Evolutionary conservation across 2,797 vertebrate genomes (phyloP).

Genomic region (Gallinago stenura): DNA sequence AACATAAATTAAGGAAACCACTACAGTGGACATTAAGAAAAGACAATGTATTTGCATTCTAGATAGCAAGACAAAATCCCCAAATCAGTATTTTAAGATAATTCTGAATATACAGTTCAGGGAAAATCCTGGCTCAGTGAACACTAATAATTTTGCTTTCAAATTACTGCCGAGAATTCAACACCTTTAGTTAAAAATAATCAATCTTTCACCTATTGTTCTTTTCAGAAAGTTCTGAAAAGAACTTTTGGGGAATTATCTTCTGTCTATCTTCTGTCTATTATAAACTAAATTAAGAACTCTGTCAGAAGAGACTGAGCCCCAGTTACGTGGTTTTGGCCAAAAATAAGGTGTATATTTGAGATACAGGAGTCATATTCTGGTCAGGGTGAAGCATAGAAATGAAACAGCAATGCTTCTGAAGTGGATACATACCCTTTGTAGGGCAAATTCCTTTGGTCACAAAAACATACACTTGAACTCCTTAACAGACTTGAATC

Average conservation of each 20-base stretch:
- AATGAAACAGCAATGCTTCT: not conserved
- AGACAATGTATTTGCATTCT: rapidly evolving
- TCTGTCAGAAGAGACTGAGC: not conserved
- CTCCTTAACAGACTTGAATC: not conserved
- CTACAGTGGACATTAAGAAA: not conserved
- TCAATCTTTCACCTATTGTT: not conserved
- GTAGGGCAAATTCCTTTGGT: not conserved
- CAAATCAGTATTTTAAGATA: not conserved
- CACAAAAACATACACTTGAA: not conserved
- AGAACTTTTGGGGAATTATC: not conserved
- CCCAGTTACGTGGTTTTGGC: not conserved
- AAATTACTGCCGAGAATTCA: not conserved
- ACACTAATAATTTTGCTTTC: not conserved
- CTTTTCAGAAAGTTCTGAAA: not conserved
- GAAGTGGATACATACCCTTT: not conserved
- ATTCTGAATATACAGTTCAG: not conserved
- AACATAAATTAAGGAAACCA: not conserved
- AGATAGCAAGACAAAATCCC: rapidly evolving
- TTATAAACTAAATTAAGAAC: not conserved
- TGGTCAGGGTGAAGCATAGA: not conserved
- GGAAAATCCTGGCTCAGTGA: not conserved
- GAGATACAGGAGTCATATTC: not conserved
- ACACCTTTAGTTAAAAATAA: not conserved
- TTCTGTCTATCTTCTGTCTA: not conserved
- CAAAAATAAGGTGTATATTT: not conserved